These are phyloP conservation scores for Babyrousa celebensis DNA, from an alignment of 2,797 vertebrate genomes.

Conservation along the genomic window DNA sequence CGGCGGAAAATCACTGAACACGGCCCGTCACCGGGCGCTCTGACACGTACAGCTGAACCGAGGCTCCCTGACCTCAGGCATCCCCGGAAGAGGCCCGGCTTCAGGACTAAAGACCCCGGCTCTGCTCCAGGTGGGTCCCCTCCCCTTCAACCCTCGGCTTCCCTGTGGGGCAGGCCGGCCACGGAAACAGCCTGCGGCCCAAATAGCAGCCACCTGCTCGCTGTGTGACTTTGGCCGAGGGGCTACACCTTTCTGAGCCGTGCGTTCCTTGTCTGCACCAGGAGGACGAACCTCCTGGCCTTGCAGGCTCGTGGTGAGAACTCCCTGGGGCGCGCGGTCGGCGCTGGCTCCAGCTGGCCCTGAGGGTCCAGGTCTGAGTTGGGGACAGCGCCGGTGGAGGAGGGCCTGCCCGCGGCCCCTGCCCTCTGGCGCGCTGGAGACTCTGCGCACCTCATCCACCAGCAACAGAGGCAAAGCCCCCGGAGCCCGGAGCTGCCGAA, in stretches of 20 bases:
- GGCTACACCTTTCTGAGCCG: constrained; percentile 6
- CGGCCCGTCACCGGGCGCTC: not conserved
- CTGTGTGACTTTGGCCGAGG: not conserved
- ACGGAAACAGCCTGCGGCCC: not conserved
- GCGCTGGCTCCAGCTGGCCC: not conserved
- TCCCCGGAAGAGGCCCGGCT: not conserved
- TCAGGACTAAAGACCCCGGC: not conserved
- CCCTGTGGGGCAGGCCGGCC: not conserved
- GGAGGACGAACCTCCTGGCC: not conserved
- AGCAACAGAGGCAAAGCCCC: constrained; percentile 41
- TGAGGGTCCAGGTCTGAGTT: not conserved
- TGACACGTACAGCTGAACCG: not conserved
- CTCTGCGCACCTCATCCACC: constrained; percentile 64
- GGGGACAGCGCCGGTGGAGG: not conserved
- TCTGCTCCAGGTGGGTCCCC: not conserved
- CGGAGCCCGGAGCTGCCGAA: constrained; percentile 55
- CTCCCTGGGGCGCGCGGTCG: not conserved
- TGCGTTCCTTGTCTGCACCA: not conserved
- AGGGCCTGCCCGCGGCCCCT: not conserved
- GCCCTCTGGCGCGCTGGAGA: not conserved
- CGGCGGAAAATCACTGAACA: not conserved
- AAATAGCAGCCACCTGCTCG: not conserved
- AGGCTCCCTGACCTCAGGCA: not conserved
- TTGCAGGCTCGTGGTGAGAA: not conserved
- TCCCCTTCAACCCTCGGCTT: not conserved